phyloP scores from a whole-genome alignment of 2,888 invertebrate genomes.

The Pollenia amentaria region DNA sequence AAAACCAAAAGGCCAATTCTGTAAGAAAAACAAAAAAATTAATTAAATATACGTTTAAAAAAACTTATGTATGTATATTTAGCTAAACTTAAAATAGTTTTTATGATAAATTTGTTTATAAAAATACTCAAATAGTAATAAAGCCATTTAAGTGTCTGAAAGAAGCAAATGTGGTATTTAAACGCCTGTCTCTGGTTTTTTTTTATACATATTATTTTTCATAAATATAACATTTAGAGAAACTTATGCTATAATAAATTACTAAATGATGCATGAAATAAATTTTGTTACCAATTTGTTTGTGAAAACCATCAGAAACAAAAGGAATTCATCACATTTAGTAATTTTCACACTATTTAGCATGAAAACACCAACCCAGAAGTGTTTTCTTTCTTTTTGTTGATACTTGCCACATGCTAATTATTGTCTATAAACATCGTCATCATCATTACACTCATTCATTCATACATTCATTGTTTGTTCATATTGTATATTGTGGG shows the following conservation, averaged over 20 bases:
- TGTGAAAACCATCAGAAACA: slow-evolving; percentile 73
- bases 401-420: slow-evolving; percentile 74
- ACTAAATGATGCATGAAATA: slow-evolving; percentile 64
- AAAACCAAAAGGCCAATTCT: slow-evolving; percentile 94
- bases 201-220: slow-evolving; percentile 19
- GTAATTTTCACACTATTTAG: slow-evolving; percentile 60
- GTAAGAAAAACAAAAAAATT: slow-evolving; percentile 83
- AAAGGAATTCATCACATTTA: slow-evolving; percentile 73
- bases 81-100: slow-evolving; percentile 8
- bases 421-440: slow-evolving; percentile 59
- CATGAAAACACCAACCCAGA: slow-evolving; percentile 57
- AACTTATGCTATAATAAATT: slow-evolving; percentile 68
- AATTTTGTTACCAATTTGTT: slow-evolving; percentile 71
- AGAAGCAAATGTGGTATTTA: neutral
- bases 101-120: slow-evolving; percentile 30
- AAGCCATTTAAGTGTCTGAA: slow-evolving; percentile 36
- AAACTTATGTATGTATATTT: neutral
- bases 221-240: slow-evolving; percentile 68
- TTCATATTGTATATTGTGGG: slow-evolving; percentile 51
- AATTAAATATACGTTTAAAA: neutral
- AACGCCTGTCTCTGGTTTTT: neutral
- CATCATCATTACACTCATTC: slow-evolving; percentile 39
- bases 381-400: slow-evolving; percentile 45
- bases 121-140: slow-evolving; percentile 11
- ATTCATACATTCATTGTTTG: slow-evolving; percentile 19